Base-by-base conservation (phyloP, 2,797 vertebrate genomes). In the Leucoraja ocellata region DNA sequence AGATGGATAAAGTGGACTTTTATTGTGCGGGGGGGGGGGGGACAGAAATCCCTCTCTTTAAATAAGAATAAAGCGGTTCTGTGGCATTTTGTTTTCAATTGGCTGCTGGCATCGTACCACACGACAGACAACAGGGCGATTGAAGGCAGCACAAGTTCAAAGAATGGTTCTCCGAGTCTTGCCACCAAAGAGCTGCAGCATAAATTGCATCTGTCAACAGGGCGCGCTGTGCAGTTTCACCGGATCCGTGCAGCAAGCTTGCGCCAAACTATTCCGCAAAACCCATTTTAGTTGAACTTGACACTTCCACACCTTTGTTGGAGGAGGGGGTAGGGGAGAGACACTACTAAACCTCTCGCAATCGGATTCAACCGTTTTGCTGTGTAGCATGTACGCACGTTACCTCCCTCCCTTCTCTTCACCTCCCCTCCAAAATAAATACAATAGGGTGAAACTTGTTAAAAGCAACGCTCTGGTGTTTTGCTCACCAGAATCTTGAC, bases 1-100 rank as follows among this genome's bases (percentile, higher is more conserved):
- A 65, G n/a, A 4, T 13, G 9, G 81, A 54, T 61, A 28, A 28
- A 25, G 4, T 28, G 25, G 46, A 68, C 5, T 68, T 68, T 68
- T n/a, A 32, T n/a, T 78, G 77, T 78, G 77, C 32, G 79, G 21
- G 81, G 81, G 32, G 32, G n/a, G 32, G 0, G 32, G 0, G 32
- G 36, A 91, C 68, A 39, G 90, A 73, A 91, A 28, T 91, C 36
- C 68, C 88, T 91, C 88, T 25, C 36, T n/a, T 32, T n/a, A 91
- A 74, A 76, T 92, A 28, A 76, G 71, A 92, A 92, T 54, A 92
- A 92, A 76, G 71, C 71, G 46, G 71, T 92, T 76, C 90, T 92
- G 39, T 92, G 7, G 71, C 90, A 6, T 84, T 84, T 84, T 88
- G 90, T 92, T 92, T 74, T 25, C 65, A 39, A 92, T 76, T 25